Conservation (phyloP, 2,888 invertebrate species). For the Halocaridina rubra region DNA sequence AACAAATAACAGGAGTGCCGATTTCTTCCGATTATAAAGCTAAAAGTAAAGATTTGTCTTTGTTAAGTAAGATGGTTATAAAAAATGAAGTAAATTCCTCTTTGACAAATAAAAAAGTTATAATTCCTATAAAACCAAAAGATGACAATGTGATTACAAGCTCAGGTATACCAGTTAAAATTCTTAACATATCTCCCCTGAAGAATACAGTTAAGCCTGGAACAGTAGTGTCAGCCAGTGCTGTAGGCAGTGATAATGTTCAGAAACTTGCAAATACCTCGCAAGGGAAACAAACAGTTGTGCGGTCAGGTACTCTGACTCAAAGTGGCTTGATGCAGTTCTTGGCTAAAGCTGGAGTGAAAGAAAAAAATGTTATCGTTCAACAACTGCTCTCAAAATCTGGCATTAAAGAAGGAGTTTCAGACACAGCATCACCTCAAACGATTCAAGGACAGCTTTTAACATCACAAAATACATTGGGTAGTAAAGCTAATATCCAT, state of each 20-base stretch:
- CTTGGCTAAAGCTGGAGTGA: not conserved
- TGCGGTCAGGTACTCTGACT: slow-evolving; percentile 2
- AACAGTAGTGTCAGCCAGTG: not conserved
- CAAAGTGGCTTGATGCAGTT: slow-evolving; percentile 16
- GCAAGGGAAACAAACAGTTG: not conserved
- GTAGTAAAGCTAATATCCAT: slow-evolving; percentile 16
- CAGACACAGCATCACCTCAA: not conserved
- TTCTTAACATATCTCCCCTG: slow-evolving; percentile 9
- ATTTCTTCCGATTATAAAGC: too few relatives aligned
- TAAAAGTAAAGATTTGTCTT: not conserved
- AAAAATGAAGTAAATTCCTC: not conserved
- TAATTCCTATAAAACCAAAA: not conserved
- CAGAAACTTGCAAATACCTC: not conserved
- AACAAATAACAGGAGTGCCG: too few relatives aligned
- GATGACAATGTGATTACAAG: not conserved
- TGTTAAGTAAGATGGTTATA: not conserved
- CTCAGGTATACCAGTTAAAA: not conserved
- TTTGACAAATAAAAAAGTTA: not conserved
- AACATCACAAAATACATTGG: not conserved
- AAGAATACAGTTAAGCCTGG: not conserved
- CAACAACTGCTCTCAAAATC: not conserved
- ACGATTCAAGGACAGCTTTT: not conserved
- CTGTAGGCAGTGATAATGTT: not conserved
- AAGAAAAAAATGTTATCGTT: not conserved
- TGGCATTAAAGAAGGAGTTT: not conserved